Conservation (phyloP, 2,888 invertebrate genomes). For the Watsonalla binaria region DNA sequence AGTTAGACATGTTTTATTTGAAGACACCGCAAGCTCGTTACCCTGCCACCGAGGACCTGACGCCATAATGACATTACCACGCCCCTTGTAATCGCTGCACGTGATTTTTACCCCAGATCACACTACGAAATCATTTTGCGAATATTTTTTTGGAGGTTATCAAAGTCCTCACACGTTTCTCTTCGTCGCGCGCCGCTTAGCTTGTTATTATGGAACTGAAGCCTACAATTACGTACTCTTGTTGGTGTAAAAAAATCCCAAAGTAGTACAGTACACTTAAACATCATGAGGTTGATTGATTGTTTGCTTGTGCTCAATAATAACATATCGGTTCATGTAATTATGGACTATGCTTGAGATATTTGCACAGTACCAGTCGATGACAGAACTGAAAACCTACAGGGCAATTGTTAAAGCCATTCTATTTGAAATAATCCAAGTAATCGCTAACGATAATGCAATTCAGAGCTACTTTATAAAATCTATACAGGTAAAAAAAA, state of each 20-base stretch:
- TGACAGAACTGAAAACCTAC: conserved; percentile 7
- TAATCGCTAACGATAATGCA: too few species aligned
- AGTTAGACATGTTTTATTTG: conserved; percentile 7
- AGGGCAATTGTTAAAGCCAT: not conserved
- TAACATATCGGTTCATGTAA: conserved; percentile 30
- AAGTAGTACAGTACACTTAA: conserved; percentile 32
- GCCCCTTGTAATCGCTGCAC: conserved; percentile 59
- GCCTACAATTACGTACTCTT: conserved; percentile 56
- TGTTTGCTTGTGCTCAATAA: conserved; percentile 46
- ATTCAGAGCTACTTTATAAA: too few species aligned
- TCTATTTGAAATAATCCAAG: too few species aligned
- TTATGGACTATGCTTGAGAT: conserved; percentile 4
- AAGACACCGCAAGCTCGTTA: conserved; percentile 44
- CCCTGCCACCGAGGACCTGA: conserved; percentile 29
- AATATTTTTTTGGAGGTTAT: conserved; percentile 60
- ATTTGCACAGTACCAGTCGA: not conserved
- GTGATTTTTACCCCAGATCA: conserved; percentile 67
- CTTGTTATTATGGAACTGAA: conserved; percentile 61
- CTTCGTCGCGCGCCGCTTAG: conserved; percentile 45
- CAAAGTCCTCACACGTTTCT: conserved; percentile 57
- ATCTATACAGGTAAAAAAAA: too few species aligned
- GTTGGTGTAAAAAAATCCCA: conserved; percentile 46
- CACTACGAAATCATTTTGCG: conserved; percentile 62
- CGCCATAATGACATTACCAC: conserved; percentile 64
- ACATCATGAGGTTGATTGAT: conserved; percentile 28